These are phyloP conservation scores for Centroberyx gerrardi DNA, from an alignment of 2,797 vertebrate species.

Conservation along the genomic window DNA sequence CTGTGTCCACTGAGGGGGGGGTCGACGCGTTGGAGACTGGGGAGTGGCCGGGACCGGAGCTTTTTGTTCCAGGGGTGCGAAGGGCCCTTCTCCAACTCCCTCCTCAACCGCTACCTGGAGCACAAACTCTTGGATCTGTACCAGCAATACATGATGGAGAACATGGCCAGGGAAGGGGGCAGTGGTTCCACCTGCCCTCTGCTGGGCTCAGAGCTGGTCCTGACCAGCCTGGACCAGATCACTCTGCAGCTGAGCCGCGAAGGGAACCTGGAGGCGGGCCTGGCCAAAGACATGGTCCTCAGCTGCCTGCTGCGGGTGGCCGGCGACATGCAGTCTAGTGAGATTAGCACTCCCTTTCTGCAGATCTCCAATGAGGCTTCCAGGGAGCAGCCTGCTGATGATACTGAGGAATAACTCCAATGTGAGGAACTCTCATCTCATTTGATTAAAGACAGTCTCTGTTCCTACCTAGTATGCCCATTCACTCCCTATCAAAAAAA, in stretches of 20 bases:
- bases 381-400: slow-evolving; percentile 47
- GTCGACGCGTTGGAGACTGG: slow-evolving; percentile 88
- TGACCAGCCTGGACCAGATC: slow-evolving; percentile 94
- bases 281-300: slow-evolving; percentile 96
- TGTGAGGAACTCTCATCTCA: slow-evolving; percentile 15
- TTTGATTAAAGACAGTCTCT: slow-evolving; percentile 8
- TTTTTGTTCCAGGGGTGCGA: slow-evolving; percentile 89
- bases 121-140: slow-evolving; percentile 95
- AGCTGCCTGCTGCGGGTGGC: slow-evolving; percentile 91
- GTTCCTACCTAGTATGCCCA: background rate
- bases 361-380: slow-evolving; percentile 90
- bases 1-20: slow-evolving; percentile 77
- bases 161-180: slow-evolving; percentile 79
- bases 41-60: slow-evolving; percentile 87
- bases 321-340: slow-evolving; percentile 90
- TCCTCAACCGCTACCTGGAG: slow-evolving; percentile 94
- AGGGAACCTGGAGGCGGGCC: slow-evolving; percentile 91
- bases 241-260: slow-evolving; percentile 93
- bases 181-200: slow-evolving; percentile 84
- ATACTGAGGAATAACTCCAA: slow-evolving; percentile 34
- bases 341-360: slow-evolving; percentile 95
- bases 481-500: background rate
- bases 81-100: slow-evolving; percentile 93
- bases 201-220: slow-evolving; percentile 92
- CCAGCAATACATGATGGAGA: slow-evolving; percentile 94